Conservation (phyloP, 2,888 invertebrate species). For the Aporophyla lueneburgensis region DNA sequence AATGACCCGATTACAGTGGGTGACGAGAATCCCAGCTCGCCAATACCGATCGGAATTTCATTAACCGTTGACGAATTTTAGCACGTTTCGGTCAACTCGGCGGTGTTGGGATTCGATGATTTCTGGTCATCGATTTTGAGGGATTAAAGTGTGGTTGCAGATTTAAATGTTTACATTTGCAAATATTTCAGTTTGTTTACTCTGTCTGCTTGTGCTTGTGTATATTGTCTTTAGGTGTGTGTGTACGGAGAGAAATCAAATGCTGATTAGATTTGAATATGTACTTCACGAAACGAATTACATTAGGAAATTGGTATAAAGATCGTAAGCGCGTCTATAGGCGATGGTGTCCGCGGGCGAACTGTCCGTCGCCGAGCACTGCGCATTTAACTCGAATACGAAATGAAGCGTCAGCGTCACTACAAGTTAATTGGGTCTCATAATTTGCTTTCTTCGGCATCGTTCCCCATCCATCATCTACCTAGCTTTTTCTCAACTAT, state of each 20-base stretch:
- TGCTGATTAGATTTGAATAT: too few species aligned
- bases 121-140: constrained; percentile 25
- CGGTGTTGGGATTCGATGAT: constrained; percentile 12
- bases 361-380: too few species aligned
- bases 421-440: not conserved
- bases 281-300: too few species aligned
- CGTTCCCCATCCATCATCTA: too few species aligned
- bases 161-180: not conserved
- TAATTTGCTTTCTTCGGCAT: not conserved
- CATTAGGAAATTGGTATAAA: too few species aligned
- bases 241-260: too few species aligned
- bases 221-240: too few species aligned
- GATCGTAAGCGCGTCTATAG: too few species aligned
- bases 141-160: not conserved
- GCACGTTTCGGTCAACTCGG: constrained; percentile 29
- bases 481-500: too few species aligned
- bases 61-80: constrained; percentile 51
- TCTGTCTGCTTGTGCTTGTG: not conserved
- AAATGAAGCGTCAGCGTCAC: too few species aligned
- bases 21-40: constrained; percentile 53
- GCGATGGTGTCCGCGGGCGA: too few species aligned
- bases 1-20: constrained; percentile 66
- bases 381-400: too few species aligned
- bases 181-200: not conserved
- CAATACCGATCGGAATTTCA: constrained; percentile 59